phyloP scores from a whole-genome alignment of 2,888 invertebrate genomes.

The Meteorus cinctellus region DNA sequence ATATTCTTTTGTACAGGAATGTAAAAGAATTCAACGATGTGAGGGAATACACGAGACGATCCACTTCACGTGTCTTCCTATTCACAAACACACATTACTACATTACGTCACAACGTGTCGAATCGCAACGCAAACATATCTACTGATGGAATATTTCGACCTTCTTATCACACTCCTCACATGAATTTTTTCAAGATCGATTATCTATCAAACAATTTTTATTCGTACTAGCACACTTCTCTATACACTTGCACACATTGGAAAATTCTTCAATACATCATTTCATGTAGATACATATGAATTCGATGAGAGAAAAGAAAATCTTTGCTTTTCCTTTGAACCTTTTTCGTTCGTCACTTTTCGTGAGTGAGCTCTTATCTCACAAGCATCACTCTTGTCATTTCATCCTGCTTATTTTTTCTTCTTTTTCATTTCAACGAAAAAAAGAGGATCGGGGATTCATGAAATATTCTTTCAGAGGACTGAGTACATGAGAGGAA shows the following conservation, averaged over 20 bases:
- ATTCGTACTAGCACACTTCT: neutral
- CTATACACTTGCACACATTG: neutral
- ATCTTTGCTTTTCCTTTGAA: constrained; percentile 1
- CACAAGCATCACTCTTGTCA: constrained; percentile 5
- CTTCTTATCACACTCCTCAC: neutral
- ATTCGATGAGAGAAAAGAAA: constrained; percentile 3
- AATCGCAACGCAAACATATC: too few relatives aligned
- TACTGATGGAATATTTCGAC: too few relatives aligned
- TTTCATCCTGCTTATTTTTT: constrained; percentile 4
- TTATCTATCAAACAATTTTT: neutral
- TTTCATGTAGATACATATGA: neutral
- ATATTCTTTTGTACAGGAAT: too few relatives aligned
- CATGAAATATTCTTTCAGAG: constrained; percentile 5
- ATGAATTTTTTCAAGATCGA: neutral
- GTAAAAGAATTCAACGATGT: too few relatives aligned
- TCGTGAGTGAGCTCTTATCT: neutral
- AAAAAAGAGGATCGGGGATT: neutral
- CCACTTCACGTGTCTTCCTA: too few relatives aligned
- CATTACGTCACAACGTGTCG: too few relatives aligned
- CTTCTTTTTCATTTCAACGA: neutral
- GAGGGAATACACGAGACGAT: too few relatives aligned
- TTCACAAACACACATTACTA: too few relatives aligned
- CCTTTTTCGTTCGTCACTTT: neutral
- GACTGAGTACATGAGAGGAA: neutral
- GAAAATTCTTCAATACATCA: constrained; percentile 5